phyloP scores from a whole-genome alignment of 2,113 vertebrate genomes.

The Odontophorus gujanensis region DNA sequence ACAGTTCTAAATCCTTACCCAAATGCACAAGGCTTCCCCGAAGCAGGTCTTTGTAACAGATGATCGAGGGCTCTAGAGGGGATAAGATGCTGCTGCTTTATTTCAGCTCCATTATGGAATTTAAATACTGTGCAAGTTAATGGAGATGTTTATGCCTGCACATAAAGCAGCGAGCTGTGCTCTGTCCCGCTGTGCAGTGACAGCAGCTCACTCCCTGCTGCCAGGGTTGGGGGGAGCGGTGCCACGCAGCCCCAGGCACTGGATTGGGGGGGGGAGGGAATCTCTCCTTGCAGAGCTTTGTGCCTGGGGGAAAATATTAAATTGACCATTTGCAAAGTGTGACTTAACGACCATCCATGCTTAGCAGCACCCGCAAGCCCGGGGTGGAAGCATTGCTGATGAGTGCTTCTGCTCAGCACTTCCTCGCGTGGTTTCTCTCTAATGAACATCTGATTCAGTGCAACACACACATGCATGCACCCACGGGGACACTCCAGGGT shows the following conservation, averaged over 20 bases:
- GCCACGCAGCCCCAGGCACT: neutral
- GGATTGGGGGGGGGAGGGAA: neutral
- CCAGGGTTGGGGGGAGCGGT: neutral
- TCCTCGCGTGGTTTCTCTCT: neutral
- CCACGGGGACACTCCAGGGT: neutral
- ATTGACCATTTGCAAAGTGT: neutral
- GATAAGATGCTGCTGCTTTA: neutral
- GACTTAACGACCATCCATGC: neutral
- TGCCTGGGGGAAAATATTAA: neutral
- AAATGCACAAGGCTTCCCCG: accelerated
- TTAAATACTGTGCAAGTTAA: neutral
- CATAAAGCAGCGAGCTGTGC: neutral
- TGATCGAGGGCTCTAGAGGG: neutral
- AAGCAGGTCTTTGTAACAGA: neutral
- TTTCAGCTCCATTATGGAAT: neutral
- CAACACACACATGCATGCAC: neutral
- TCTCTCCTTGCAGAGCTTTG: neutral
- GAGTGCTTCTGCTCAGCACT: neutral
- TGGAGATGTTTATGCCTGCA: neutral
- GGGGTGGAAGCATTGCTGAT: neutral
- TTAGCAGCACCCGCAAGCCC: neutral
- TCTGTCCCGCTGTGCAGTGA: accelerated
- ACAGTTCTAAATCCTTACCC: neutral
- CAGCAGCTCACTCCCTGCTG: accelerated
- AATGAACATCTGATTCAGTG: neutral